phyloP scores from a whole-genome alignment of 2,797 vertebrate genomes.

The Todus mexicanus region DNA sequence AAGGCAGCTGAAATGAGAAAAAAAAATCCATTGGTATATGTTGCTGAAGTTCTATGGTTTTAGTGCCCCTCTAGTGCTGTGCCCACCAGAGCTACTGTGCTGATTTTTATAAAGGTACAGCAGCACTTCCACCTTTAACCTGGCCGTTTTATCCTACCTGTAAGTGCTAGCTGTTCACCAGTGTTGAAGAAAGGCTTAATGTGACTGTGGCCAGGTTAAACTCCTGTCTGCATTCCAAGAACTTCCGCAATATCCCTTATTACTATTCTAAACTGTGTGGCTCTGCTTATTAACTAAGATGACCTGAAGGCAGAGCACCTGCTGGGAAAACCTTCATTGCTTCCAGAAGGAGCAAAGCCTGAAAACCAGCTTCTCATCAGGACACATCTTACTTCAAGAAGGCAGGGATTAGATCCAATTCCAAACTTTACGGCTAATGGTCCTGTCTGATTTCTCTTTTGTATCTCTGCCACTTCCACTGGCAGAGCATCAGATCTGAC shows the following conservation, averaged over 20 bases:
- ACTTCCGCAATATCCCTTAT: neutral
- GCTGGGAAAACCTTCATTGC: neutral
- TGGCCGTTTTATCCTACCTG: neutral
- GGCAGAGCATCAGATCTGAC: slow-evolving; percentile 26
- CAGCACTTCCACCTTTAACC: neutral
- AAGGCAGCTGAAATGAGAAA: neutral
- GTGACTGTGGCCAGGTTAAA: neutral
- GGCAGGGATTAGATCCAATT: slow-evolving; percentile 19
- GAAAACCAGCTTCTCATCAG: neutral
- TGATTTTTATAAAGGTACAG: neutral
- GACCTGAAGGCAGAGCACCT: neutral
- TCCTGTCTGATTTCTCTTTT: slow-evolving; percentile 33
- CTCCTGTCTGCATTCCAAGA: neutral
- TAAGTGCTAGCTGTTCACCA: neutral
- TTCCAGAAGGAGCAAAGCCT: neutral
- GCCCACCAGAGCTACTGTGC: neutral
- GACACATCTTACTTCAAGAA: neutral
- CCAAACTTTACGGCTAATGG: neutral
- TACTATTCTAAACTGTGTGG: neutral
- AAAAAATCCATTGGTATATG: neutral
- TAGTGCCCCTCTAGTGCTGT: neutral
- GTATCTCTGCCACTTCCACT: slow-evolving; percentile 39
- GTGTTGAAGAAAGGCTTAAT: neutral
- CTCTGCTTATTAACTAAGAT: neutral
- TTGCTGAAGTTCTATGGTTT: neutral